Evolutionary conservation across 2,797 vertebrate genomes (phyloP), one percentile per base, ranked within the genome.

Genomic region (Chloroceryle inda): DNA sequence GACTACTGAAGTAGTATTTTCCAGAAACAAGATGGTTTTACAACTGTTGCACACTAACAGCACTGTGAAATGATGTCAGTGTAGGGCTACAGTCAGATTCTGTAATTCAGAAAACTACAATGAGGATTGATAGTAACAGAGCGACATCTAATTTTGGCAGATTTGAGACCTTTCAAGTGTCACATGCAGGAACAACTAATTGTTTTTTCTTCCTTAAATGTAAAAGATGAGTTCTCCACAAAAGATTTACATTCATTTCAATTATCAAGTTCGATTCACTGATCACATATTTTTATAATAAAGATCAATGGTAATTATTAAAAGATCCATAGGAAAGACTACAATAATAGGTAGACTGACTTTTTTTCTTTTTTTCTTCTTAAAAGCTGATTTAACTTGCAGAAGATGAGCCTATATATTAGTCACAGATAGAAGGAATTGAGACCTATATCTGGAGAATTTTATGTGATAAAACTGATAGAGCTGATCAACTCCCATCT

Each of bases 161-260:
- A 68, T 45, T 78, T 92, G 24, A 86, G 63, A 76, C 20, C 37
- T 75, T 92, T 69, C 73, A 64, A 22, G 14, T 49, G 7, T 49
- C 58, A 61, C 24, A 42, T 14, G 19, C 38, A 87, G 42, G 64
- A 49, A 66, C 5, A 64, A 1, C 0, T 0, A 69, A 13, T 14
- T 88, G 13, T 3, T 72, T 66, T 75, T 82, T 23, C 33, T 83
- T 78, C 40, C 29, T 42, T 47, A 75, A 85, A 74, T 37, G 55
- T 6, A 45, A 38, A 75, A 80, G 8, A 52, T 0, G 1, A n/a
- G 3, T 61, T 11, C 29, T 50, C 29, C 33, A 72, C 7, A 81
- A 72, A 76, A 64, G 3, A 40, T 24, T 56, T 29, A 20, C 7
- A 56, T n/a, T 63, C 11, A 85, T 77, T 88, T 62, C 13, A 52